These are phyloP conservation scores for Hexactinellida sp. DNA, from an alignment of 37 sponge, comb jelly and placozoan genomes.

Conservation along the genomic window DNA sequence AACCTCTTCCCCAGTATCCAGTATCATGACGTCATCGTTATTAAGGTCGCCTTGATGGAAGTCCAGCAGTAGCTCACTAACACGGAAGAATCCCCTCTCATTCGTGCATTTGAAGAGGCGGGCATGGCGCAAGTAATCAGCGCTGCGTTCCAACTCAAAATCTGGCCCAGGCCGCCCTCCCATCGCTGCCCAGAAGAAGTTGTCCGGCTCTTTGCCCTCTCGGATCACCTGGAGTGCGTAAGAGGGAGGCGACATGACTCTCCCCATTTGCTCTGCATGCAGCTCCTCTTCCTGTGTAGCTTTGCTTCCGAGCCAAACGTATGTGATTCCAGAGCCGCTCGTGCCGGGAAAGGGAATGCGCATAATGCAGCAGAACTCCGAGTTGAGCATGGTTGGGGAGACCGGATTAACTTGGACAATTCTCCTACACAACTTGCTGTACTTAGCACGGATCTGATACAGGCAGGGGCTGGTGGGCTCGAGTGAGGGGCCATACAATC, in stretches of 20 bases:
- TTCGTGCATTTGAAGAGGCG: constrained; percentile 92
- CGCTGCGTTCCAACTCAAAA: constrained; percentile 34
- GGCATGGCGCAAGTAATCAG: constrained; percentile 54
- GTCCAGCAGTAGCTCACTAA: constrained; percentile 76
- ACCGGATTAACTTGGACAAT: constrained; percentile 51
- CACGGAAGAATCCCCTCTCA: constrained; percentile 85
- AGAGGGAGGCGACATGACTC: constrained; percentile 49
- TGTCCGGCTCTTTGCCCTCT: constrained; percentile 80
- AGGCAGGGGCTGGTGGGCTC: constrained; percentile 32
- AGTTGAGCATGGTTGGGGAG: constrained; percentile 49
- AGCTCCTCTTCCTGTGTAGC: constrained; percentile 68
- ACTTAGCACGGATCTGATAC: constrained; percentile 68
- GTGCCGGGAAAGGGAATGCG: constrained; percentile 82
- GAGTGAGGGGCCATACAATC: not conserved
- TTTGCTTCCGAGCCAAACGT: constrained; percentile 85
- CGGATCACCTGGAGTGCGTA: constrained; percentile 58
- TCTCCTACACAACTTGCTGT: constrained; percentile 55
- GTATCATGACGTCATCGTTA: constrained; percentile 90
- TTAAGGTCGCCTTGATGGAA: constrained; percentile 92
- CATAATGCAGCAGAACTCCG: constrained; percentile 72
- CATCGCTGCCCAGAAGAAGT: constrained; percentile 96
- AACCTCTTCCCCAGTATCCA: constrained; percentile 77
- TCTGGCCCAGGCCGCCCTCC: constrained; percentile 43
- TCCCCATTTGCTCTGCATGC: constrained; percentile 77
- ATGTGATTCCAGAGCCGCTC: constrained; percentile 66